phyloP scores from a whole-genome alignment of 2,797 vertebrate species.

The Notamacropus eugenii region DNA sequence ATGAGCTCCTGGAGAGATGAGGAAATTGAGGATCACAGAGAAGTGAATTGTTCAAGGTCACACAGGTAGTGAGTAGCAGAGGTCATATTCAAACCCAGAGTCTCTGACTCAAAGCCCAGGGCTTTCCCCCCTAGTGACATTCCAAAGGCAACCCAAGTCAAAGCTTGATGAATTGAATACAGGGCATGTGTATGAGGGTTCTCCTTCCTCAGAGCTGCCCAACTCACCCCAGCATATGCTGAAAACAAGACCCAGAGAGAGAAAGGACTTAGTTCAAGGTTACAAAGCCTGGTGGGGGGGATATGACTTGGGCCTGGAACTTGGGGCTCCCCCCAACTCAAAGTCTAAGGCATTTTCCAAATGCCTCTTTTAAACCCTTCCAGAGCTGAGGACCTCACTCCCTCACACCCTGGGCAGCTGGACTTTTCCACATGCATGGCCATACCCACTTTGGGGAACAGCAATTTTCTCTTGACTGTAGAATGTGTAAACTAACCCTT shows the following conservation, averaged over 20 bases:
- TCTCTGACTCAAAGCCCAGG: no score
- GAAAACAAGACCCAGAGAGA: no score
- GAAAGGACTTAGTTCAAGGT: no score
- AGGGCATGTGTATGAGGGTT: no score
- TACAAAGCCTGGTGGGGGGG: neutral
- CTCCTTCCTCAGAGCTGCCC: no score
- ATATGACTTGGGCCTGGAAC: no score
- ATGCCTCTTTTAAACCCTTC: neutral
- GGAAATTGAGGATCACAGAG: neutral
- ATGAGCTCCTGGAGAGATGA: neutral
- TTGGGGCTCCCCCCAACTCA: no score
- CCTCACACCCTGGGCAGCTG: neutral
- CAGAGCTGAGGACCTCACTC: neutral
- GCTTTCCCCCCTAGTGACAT: neutral
- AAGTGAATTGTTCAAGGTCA: neutral
- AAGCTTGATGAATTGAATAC: neutral
- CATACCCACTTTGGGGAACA: neutral
- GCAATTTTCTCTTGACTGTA: no score
- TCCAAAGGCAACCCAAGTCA: neutral
- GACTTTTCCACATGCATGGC: neutral
- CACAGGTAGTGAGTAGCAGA: neutral
- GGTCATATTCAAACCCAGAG: neutral
- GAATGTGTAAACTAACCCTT: no score
- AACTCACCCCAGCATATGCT: neutral
- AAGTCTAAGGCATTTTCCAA: no score